Base-by-base conservation (phyloP, 2,797 vertebrate genomes). In the Megaceryle alcyon region DNA sequence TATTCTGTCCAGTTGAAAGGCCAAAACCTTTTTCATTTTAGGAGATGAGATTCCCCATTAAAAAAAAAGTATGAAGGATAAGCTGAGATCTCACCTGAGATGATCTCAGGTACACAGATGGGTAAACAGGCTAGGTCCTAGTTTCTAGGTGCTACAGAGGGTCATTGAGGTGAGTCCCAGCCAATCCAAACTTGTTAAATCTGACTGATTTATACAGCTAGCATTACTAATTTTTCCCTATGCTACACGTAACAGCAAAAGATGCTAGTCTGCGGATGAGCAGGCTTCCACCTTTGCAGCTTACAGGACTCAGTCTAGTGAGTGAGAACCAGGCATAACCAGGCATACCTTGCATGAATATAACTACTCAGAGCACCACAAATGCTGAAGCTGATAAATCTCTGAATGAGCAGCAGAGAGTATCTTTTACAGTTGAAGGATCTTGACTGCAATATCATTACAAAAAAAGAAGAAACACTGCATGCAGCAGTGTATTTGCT, bases 261-360 rank as follows among this genome's bases (percentile, higher is more conserved):
- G 28, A 61, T 49, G 49, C 14, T 25, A 5, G 15, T 13, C 51
- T 72, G 63, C 0, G 0, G 46, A 43, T 1, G 3, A 15, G 25
- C 63, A 60, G 28, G 25, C n/a, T 81, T 92, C 51, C 28, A 9
- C 37, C 28, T 49, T 21, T 33, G 60, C 61, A 65, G 48, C 14
- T 81, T 33, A 1, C 10, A 54, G 59, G 49, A 37, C 28, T 84
- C 20, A 80, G 39, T 49, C 22, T 49, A 57, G 28, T 39, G 56
- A 72, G 26, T 33, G 28, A 56, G 33, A 76, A 61, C 57, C 28
- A 35, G 72, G 56, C 91, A 41, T 5, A 41, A 56, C 51, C 31
- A 39, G 44, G 53, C 28, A 19, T 44, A 53, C 46, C 28, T 71
- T 46, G 78, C 28, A 54, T 1, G 7, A 73, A 21, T 2, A 0